Evolutionary conservation across 2,888 invertebrate genomes (phyloP), one percentile per base, ranked within the genome.

Genomic region (Brenthis daphne): DNA sequence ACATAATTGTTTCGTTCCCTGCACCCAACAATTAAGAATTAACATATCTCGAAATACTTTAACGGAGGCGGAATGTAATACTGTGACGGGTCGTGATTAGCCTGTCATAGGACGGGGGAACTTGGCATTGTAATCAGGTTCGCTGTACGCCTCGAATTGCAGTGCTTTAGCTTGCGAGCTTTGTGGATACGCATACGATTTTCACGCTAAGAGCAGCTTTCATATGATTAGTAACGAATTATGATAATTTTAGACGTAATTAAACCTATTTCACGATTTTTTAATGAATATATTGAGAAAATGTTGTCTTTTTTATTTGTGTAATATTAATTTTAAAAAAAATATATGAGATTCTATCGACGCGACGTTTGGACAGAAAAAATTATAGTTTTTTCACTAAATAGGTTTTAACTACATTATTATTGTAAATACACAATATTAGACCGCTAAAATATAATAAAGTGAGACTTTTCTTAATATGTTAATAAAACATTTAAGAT

Each of bases 41-140:
- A 75, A 73, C 72, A 75, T 73, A 73, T 73, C 73, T 75, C 63
- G 66, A 73, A 74, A 74, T 68, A 73, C 68, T 69, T 66, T 65
- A 72, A 70, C 71, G 66, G 74, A 74, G 74, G 75, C 73, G 73
- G 74, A 73, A 73, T 76, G 79, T 81, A 83, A 82, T 80, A 79
- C 80, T 81, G 76, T 82, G 86, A 82, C 83, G 82, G 77, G 78
- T 79, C 76, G 80, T 88, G 86, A 88, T 89, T 87, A 87, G 85
- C 77, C 85, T 86, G 87, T 88, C 88, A 86, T 81, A 81, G 82
- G 77, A 73, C 76, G 78, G 67, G 78, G 79, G 79, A 80, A 75
- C 77, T 75, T 79, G 76, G 79, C 80, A 84, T 84, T 84, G 85
- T 87, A 85, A 85, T 85, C 82, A 80, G 78, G 37, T 43, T 43